Conservation (phyloP, 2,797 vertebrate species). For the Miichthys miiuy region DNA sequence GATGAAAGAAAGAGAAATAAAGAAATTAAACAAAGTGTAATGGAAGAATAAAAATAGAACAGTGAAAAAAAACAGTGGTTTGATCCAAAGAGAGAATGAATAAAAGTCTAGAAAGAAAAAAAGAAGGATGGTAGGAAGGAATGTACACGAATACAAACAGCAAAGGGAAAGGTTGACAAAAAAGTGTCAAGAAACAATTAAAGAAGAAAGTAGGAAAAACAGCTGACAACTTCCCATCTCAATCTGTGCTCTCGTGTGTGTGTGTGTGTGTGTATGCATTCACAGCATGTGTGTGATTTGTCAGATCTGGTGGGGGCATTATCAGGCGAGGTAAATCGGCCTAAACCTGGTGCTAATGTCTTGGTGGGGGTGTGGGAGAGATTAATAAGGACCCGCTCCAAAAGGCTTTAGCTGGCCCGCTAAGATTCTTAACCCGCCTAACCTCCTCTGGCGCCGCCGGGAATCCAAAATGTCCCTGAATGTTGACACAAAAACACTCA, state of each 20-base stretch:
- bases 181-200: neutral
- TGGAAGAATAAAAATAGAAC: neutral
- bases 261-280: constrained; percentile 28
- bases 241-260: constrained; percentile 25
- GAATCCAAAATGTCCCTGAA: constrained; percentile 73
- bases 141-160: neutral
- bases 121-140: neutral
- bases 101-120: neutral
- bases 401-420: constrained; percentile 89
- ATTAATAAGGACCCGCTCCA: constrained; percentile 95
- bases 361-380: constrained; percentile 89
- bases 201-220: neutral
- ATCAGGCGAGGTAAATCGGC: constrained; percentile 91
- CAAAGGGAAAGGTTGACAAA: neutral
- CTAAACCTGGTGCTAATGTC: constrained; percentile 94
- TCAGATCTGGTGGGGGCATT: constrained; percentile 82
- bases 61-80: neutral
- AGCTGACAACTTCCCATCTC: neutral
- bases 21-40: neutral
- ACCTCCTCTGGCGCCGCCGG: constrained; percentile 86
- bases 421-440: constrained; percentile 97
- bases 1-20: neutral
- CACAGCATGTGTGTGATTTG: constrained; percentile 60
- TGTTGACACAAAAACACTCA: constrained; percentile 54
- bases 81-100: neutral